Percentiles rank a stretch among this genome's conserved stretches.
Evolutionary conservation across 2,888 invertebrate genomes (phyloP).

Genomic region (Drosophila parthenogenetica): DNA sequence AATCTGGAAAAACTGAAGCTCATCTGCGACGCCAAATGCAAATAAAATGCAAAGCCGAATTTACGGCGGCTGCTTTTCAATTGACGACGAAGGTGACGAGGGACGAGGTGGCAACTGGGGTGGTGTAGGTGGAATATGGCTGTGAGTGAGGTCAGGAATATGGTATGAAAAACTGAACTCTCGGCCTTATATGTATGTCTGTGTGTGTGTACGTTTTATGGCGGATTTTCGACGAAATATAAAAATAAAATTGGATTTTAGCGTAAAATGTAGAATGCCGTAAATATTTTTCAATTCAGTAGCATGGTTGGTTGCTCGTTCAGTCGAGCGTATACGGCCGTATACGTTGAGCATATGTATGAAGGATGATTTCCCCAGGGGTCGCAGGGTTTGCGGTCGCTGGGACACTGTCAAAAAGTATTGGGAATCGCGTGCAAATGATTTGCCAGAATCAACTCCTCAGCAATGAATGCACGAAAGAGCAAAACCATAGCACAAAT

Average conservation of each 20-base stretch:
- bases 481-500: constrained; percentile 6
- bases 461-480: constrained; percentile 11
- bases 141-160: constrained; percentile 3
- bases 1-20: constrained; percentile 38
- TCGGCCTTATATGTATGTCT: constrained; percentile 17
- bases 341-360: constrained; percentile 50
- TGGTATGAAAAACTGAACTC: constrained; percentile 27
- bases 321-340: constrained; percentile 46
- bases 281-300: constrained; percentile 80
- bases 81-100: constrained; percentile 32
- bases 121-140: neutral
- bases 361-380: constrained; percentile 69
- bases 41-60: constrained; percentile 74
- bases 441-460: constrained; percentile 73
- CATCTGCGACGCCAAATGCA: constrained; percentile 63
- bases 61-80: constrained; percentile 68
- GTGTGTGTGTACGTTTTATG: constrained; percentile 61
- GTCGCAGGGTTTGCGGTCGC: constrained; percentile 37
- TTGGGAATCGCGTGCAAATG: constrained; percentile 78
- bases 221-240: constrained; percentile 73
- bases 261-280: constrained; percentile 75
- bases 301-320: constrained; percentile 43
- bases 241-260: constrained; percentile 80
- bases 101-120: neutral
- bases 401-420: constrained; percentile 58